Conservation (phyloP, 2,113 vertebrate species). For the Tyto alba region DNA sequence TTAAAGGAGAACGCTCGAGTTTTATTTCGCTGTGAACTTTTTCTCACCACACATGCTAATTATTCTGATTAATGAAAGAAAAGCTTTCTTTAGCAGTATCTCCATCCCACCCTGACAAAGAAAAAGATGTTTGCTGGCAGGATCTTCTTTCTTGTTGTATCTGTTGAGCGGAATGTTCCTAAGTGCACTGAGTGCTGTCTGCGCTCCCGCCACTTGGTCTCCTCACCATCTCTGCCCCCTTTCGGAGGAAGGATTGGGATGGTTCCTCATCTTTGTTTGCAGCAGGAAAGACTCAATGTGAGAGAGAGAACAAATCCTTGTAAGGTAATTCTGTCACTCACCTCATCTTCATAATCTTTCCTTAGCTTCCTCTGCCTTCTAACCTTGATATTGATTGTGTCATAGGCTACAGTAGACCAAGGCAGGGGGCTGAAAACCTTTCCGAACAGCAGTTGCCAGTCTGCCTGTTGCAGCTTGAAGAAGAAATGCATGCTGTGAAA, state of each 20-base stretch:
- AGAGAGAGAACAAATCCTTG: slow-evolving; percentile 73
- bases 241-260: background rate
- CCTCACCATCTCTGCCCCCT: background rate
- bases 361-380: slow-evolving; percentile 68
- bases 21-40: background rate
- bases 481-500: slow-evolving; percentile 84
- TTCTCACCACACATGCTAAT: background rate
- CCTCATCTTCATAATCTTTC: slow-evolving; percentile 82
- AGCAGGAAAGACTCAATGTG: slow-evolving; percentile 70
- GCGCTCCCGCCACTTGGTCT: fast-evolving
- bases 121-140: background rate
- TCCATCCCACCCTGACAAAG: background rate
- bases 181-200: background rate
- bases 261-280: slow-evolving; percentile 49
- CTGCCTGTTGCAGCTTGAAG: slow-evolving; percentile 71
- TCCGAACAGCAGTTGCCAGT: slow-evolving; percentile 59
- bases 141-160: background rate
- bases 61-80: background rate
- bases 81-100: background rate
- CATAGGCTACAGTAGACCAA: slow-evolving; percentile 72
- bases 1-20: background rate
- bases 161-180: background rate
- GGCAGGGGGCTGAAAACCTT: slow-evolving; percentile 83
- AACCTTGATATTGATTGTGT: slow-evolving; percentile 80
- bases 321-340: slow-evolving; percentile 71